Evolutionary conservation across 2,113 vertebrate genomes (phyloP), one percentile per base, ranked within the genome.

Genomic region (Peromyscus polionotus): DNA sequence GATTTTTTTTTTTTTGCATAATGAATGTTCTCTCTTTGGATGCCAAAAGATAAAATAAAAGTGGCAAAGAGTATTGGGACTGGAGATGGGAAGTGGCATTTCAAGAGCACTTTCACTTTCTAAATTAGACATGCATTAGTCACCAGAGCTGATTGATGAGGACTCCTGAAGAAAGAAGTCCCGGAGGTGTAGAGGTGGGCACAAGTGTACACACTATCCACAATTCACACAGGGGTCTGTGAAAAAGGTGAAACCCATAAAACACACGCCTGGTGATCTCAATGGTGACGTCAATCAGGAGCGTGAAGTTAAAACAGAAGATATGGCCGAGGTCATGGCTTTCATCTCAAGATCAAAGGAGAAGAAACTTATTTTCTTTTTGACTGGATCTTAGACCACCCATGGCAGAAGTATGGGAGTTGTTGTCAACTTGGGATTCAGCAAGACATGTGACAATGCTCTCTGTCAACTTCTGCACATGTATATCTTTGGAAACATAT

Each of bases 1-100:
- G 79, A 1, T 86, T 76, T 48, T 87, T 42, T 42, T 42, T 42
- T 76, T 90, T 85, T 65, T 88, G 19, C 72, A 59, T 42, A 10
- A 22, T 39, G 36, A 68, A 75, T 51, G 70, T 65, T 86, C 63
- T 45, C 33, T 94, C 39, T 90, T 86, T 94, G 94, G 45, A 92
- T 73, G 39, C 63, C 11, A 26, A 48, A 77, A 77, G 19, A 31
- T 57, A 45, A 61, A 83, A n/a, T 11, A 67, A 54, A 17, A 20
- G 76, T 65, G 24, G 9, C 70, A 19, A 80, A 83, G 39, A 16
- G 13, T 65, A 90, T 7, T 24, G 3, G 7, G 31, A 20, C 22
- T 76, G 20, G 19, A 48, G 67, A 26, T 20, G 12, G 48, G 67
- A 90, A 1, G 59, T 91, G 14, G 8, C 19, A 7, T 70, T 63